Evolutionary conservation across 1,140 invertebrate species (phyloP), one percentile per base, ranked within the genome.

Genomic region (Vollenhovia emeryi): DNA sequence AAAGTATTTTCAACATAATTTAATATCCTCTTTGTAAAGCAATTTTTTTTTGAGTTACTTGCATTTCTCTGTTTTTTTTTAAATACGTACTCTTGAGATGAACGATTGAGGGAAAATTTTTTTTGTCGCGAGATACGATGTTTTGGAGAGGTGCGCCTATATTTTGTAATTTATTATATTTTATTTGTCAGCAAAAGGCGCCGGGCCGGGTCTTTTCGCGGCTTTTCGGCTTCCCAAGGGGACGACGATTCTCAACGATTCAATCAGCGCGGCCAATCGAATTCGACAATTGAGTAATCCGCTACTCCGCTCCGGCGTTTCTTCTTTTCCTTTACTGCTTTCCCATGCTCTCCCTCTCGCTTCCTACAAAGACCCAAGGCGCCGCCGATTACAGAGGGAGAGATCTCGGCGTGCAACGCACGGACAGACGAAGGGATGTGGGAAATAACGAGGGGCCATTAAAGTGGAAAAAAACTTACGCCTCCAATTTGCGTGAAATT

Each of bases 251-350:
- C 85, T 75, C 87, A 75, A 74, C 62, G 87, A 90, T 89, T 89
- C 89, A 89, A 90, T 90, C 88, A 89, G 87, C 87, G 73, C 85
- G 68, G 85, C 80, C 87, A 90, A 90, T 90, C 80, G 71, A 87
- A 86, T 88, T 86, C 85, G 85, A 89, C 87, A 80, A 90, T 89
- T 88, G 88, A 78, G 87, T 88, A 89, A 89, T 86, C 84, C 78
- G 60, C 78, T 89, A 75, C 85, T 57, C 62, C 73, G 74, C 45
- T 86, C 84, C n/a, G 40, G 40, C 84, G 59, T 83, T 88, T 68
- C 84, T 85, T 80, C 74, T 85, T 78, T 66, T 85, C 48, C 60
- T 85, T 76, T 84, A 84, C 40, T 84, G 33, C 43, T 30, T 55
- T 18, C 43, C 62, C 45, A 8, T 84, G 1, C 7, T 57, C 36